Percentiles rank a stretch among this genome's conserved stretches.
These are phyloP conservation scores for Lasioglossum baleicum DNA, from an alignment of 1,140 invertebrate species.

Conservation along the genomic window DNA sequence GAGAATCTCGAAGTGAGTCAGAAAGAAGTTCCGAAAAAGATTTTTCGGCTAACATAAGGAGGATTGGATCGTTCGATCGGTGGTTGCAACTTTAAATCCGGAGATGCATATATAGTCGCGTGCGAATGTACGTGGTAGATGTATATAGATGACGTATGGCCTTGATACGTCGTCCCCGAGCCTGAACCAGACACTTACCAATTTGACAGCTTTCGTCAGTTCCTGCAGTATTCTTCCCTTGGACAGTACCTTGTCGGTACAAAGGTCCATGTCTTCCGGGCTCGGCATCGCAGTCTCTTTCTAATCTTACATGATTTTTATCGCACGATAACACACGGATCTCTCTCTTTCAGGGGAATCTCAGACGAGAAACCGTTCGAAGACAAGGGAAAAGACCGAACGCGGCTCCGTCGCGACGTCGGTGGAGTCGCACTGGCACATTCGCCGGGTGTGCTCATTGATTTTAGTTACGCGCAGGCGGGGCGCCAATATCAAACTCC, in stretches of 20 bases:
- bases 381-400: constrained; percentile 29
- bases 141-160: constrained; percentile 42
- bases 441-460: constrained; percentile 67
- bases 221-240: constrained; percentile 78
- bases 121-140: not conserved
- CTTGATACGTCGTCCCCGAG: constrained; percentile 44
- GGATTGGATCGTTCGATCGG: not conserved
- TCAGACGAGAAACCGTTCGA: constrained; percentile 26
- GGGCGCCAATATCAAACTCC: constrained; percentile 64
- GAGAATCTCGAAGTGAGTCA: not conserved
- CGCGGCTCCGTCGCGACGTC: constrained; percentile 49
- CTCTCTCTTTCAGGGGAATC: not conserved
- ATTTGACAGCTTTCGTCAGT: constrained; percentile 78
- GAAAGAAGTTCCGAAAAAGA: too few relatives aligned
- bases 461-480: constrained; percentile 74
- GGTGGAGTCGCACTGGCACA: constrained; percentile 63
- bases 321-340: constrained; percentile 31
- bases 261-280: constrained; percentile 74
- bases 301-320: constrained; percentile 68
- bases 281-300: constrained; percentile 68
- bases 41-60: too few relatives aligned
- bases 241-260: constrained; percentile 78
- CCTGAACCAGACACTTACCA: constrained; percentile 69
- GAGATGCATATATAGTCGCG: constrained; percentile 1
- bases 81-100: constrained; percentile 16